Evolutionary conservation across 2,888 invertebrate genomes (phyloP), one percentile per base, ranked within the genome.

Genomic region (Eledona agricola): DNA sequence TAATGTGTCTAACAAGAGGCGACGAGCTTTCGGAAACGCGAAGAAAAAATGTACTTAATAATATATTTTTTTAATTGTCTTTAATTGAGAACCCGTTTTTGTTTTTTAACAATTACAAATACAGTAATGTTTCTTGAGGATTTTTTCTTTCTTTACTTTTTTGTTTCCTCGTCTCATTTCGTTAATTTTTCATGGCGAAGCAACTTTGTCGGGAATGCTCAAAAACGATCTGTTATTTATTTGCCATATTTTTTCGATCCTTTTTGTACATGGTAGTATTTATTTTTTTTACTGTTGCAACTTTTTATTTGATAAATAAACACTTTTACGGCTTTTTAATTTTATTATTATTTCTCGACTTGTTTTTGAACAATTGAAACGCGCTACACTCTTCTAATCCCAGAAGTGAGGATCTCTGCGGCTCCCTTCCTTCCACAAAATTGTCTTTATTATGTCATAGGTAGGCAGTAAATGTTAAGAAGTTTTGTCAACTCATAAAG

Each of bases 241-340:
- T 62, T 63, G 64, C 64, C 64, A 64, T 64, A 64, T 62, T 62
- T 13, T 32, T 34, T 42, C 32, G 25, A 22, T 55, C 37, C 55
- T 51, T 59, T 63, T 59, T 64, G 58, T 63, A 59, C 55, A 38
- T 55, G 51, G 57, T 62, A 60, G 49, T 62, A 62, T 64, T 64
- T 64, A 63, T 64, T 64, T 64, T 63, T 60, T 62, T 62, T 62
- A 43, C 45, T 51, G 43, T 51, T 45, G 37, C 45, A 58, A 58
- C 43, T 61, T 58, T 59, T 63, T 60, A 58, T 57, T 63, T 62
- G 55, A 55, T 56, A 28, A 63, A 60, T 63, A 60, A 62, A 63
- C 52, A 57, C 58, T 55, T 58, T 61, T 58, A 60, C 56, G 57
- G 62, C 60, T 63, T 63, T 46, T 53, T 31, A 51, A 20, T 51